These are phyloP conservation scores for Scolopax bukidnonensis DNA, from an alignment of 2,797 vertebrate species.

Conservation along the genomic window DNA sequence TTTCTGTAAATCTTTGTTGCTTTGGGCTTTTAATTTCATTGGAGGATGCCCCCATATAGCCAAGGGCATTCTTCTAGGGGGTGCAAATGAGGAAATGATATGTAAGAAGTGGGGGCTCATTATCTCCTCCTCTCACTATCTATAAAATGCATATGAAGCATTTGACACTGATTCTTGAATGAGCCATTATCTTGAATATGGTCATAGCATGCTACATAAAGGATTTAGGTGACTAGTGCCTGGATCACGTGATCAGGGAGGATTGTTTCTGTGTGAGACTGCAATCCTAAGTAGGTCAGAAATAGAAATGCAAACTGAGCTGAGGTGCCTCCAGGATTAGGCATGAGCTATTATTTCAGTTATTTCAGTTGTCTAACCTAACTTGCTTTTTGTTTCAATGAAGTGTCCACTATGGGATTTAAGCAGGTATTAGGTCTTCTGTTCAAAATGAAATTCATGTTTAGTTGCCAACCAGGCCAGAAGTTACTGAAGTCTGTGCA, in stretches of 20 bases:
- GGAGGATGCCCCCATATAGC: not conserved
- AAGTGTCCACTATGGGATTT: not conserved
- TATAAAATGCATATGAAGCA: not conserved
- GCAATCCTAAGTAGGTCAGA: not conserved
- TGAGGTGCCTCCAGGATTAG: not conserved
- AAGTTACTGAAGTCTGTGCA: not conserved
- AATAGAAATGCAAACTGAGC: not conserved
- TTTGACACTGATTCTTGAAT: not conserved
- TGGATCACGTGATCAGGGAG: not conserved
- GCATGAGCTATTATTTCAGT: not conserved
- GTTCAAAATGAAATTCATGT: not conserved
- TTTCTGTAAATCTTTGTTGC: not conserved
- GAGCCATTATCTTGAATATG: not conserved
- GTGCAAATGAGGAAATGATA: not conserved
- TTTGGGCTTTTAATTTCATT: not conserved
- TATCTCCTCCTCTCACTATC: not conserved
- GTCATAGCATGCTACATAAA: not conserved
- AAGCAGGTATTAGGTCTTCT: not conserved
- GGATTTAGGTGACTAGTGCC: not conserved
- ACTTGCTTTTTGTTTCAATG: not conserved
- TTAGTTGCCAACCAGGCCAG: not conserved
- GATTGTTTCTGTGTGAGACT: not conserved
- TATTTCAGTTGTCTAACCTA: not conserved
- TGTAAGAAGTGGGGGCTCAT: not conserved
- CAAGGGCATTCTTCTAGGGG: not conserved